Evolutionary conservation across 2,797 vertebrate genomes (phyloP).

Genomic region (Cossypha caffra): DNA sequence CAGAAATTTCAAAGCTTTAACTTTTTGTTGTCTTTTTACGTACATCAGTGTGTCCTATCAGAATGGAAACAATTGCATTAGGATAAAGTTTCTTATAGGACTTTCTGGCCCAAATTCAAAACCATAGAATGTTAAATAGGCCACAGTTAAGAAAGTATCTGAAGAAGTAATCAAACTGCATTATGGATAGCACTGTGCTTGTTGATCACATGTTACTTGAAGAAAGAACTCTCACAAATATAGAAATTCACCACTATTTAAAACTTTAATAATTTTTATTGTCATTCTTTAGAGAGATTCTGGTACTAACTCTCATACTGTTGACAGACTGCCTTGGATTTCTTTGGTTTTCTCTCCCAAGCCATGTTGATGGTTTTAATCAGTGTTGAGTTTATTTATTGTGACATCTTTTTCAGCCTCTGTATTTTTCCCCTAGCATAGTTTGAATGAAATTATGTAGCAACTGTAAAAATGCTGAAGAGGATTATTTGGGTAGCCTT

Average conservation of each 20-base stretch:
- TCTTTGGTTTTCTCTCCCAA: not conserved
- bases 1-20: not conserved
- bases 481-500: not conserved
- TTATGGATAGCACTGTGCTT: not conserved
- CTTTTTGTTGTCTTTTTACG: not conserved
- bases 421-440: not conserved
- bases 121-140: not conserved
- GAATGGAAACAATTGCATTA: not conserved
- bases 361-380: not conserved
- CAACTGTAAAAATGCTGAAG: not conserved
- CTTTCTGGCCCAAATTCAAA: not conserved
- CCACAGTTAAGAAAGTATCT: not conserved
- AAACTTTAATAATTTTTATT: not conserved
- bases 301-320: not conserved
- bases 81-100: not conserved
- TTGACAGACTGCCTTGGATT: not conserved
- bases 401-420: not conserved
- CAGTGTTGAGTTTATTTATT: not conserved
- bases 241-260: not conserved
- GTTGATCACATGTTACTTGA: not conserved
- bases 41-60: not conserved
- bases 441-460: not conserved
- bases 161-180: not conserved
- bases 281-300: not conserved
- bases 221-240: not conserved